These are phyloP conservation scores for Anarsia innoxiella DNA, from an alignment of 2,888 invertebrate species.

Conservation along the genomic window DNA sequence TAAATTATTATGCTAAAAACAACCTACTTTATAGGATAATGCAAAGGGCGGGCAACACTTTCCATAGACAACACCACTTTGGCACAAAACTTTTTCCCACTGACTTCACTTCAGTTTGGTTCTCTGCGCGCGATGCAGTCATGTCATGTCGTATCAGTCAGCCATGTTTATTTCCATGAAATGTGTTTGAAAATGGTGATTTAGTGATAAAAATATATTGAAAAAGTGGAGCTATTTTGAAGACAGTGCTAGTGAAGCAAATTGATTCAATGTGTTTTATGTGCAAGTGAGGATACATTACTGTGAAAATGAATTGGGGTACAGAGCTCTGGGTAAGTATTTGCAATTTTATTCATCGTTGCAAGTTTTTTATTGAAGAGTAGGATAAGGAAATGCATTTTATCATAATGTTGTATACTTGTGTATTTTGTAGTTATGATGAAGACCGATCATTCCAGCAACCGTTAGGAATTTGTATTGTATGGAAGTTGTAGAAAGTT, in stretches of 20 bases:
- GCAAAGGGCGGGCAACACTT: slow-evolving; percentile 25
- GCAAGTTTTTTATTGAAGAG: slow-evolving; percentile 4
- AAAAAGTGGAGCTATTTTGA: slow-evolving; percentile 45
- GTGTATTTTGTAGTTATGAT: too few relatives aligned
- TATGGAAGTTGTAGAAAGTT: too few relatives aligned
- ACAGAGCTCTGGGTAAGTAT: slow-evolving; percentile 80
- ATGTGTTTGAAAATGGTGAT: slow-evolving; percentile 65
- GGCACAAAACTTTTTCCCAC: neutral
- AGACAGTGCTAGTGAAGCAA: slow-evolving; percentile 50
- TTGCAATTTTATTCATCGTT: slow-evolving; percentile 18
- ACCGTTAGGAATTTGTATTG: too few relatives aligned
- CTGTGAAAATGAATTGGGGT: slow-evolving; percentile 79
- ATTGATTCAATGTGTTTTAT: slow-evolving; percentile 66
- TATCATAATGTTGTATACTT: too few relatives aligned
- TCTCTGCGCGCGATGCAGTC: slow-evolving; percentile 19
- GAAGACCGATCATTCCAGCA: too few relatives aligned
- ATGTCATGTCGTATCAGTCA: slow-evolving; percentile 52
- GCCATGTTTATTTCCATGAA: slow-evolving; percentile 68
- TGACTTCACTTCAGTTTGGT: slow-evolving; percentile 17
- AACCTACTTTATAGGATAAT: too few relatives aligned
- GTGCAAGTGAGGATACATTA: slow-evolving; percentile 56
- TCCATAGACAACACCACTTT: slow-evolving; percentile 28
- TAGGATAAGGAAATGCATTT: too few relatives aligned
- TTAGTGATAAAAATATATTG: slow-evolving; percentile 52
- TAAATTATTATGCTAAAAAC: too few relatives aligned